Evolutionary conservation across 2,888 invertebrate genomes (phyloP).

Genomic region (Lissonota sp.): DNA sequence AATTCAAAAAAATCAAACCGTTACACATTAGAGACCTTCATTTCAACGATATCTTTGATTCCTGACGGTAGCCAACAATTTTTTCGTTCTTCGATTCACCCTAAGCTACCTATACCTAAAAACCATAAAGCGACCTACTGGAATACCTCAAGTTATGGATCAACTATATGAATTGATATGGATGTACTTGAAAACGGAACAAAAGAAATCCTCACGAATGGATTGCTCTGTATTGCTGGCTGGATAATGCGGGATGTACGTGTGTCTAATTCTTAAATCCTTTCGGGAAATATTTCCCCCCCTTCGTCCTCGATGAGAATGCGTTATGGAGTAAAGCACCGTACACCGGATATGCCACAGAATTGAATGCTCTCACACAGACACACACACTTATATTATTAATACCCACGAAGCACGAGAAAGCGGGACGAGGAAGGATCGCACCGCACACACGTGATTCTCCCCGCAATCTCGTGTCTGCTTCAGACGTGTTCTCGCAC

Average conservation of each 20-base stretch:
- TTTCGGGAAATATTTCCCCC: slow-evolving; percentile 9
- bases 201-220: background rate
- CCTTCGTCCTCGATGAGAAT: background rate
- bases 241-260: slow-evolving; percentile 17
- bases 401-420: background rate
- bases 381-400: background rate
- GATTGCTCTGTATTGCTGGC: background rate
- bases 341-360: slow-evolving; percentile 3
- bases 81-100: no score
- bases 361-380: slow-evolving; percentile 2
- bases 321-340: background rate
- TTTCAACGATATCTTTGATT: no score
- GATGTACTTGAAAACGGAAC: background rate
- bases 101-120: no score
- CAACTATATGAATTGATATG: no score
- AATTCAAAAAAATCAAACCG: no score
- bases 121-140: no score
- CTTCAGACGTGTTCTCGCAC: slow-evolving; percentile 73
- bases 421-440: background rate
- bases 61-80: no score
- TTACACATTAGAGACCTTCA: no score
- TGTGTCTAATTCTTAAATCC: slow-evolving; percentile 38
- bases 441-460: slow-evolving; percentile 1
- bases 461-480: slow-evolving; percentile 70
- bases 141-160: no score